phyloP scores from a whole-genome alignment of 2,888 invertebrate species.

The Calliopum simillimum region DNA sequence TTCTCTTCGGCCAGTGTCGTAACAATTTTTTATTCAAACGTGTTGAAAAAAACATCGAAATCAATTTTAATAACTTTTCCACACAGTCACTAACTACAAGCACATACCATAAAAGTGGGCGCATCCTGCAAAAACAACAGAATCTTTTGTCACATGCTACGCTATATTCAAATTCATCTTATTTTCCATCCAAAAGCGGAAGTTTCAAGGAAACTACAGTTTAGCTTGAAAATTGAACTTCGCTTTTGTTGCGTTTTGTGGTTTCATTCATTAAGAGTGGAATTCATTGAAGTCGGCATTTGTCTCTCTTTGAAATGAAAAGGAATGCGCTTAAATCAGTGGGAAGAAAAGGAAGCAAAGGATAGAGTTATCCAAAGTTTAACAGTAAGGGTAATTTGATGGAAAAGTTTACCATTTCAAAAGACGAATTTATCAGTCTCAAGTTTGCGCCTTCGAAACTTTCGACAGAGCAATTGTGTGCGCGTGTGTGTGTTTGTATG shows the following conservation, averaged over 20 bases:
- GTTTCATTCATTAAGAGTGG: constrained; percentile 27
- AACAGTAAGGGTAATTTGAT: constrained; percentile 9
- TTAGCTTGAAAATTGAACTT: constrained; percentile 28
- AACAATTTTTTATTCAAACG: too few species aligned
- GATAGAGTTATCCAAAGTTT: not conserved
- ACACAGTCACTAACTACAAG: not conserved
- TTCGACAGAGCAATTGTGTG: not conserved
- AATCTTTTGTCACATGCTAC: not conserved
- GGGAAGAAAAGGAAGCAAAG: not conserved
- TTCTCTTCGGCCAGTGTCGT: too few species aligned
- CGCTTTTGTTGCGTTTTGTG: constrained; percentile 26
- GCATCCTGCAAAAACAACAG: not conserved
- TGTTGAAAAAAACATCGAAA: too few species aligned
- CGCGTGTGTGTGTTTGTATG: not conserved
- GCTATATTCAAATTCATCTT: not conserved
- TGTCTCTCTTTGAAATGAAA: not conserved
- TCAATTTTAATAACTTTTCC: too few species aligned
- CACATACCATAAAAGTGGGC: too few species aligned
- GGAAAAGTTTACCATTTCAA: constrained; percentile 24
- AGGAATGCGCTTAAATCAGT: not conserved
- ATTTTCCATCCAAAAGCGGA: constrained; percentile 9
- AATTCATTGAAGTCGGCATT: not conserved
- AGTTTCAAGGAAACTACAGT: constrained; percentile 26
- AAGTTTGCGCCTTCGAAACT: constrained; percentile 15
- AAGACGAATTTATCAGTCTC: constrained; percentile 31